Base-by-base conservation (phyloP, 2,797 vertebrate genomes). In the Myripristis jacobus region DNA sequence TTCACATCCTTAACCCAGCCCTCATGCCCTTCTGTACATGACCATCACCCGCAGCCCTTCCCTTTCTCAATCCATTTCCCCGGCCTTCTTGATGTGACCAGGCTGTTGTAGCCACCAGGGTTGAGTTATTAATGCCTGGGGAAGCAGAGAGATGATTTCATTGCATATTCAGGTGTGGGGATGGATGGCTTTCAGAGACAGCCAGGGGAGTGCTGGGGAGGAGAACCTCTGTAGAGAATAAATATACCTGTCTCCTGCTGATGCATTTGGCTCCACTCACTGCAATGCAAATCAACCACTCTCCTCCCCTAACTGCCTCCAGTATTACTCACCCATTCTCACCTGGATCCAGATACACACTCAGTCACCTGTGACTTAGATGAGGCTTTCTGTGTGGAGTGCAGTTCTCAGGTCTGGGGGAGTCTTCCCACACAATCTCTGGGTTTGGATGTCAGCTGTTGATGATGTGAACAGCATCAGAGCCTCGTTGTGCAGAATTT, bases 171-270 rank as follows among this genome's bases (percentile, higher is more conserved):
- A 91, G 88, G 90, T 92, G 89, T 79, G 78, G 79, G 85, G 89
- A 92, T 93, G 80, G 90, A 92, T 93, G 90, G 89, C 82, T 91
- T 91, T 88, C 86, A 82, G 86, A 87, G 73, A 78, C 84, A 77
- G 86, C 74, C 75, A 64, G 67, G 80, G 90, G 86, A 92, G 87
- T 89, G 88, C 85, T 83, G 80, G 77, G 76, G 87, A 89, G 86
- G 81, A 90, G 87, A 91, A 88, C 76, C 85, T 93, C 85, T 77
- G 87, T 84, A 81, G 87, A 86, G 91, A 88, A 92, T 92, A 92
- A 92, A 94, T 93, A 94, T 90, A 92, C 91, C 89, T 87, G 91
- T 92, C 93, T 91, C 87, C 79, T 66, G 88, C 89, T 90, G 91
- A 92, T 91, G 90, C 87, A 93, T 92, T 76, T 83, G 82, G 87